These are phyloP conservation scores for Ctenomys sociabilis DNA, from an alignment of 2,113 vertebrate genomes.

Conservation along the genomic window DNA sequence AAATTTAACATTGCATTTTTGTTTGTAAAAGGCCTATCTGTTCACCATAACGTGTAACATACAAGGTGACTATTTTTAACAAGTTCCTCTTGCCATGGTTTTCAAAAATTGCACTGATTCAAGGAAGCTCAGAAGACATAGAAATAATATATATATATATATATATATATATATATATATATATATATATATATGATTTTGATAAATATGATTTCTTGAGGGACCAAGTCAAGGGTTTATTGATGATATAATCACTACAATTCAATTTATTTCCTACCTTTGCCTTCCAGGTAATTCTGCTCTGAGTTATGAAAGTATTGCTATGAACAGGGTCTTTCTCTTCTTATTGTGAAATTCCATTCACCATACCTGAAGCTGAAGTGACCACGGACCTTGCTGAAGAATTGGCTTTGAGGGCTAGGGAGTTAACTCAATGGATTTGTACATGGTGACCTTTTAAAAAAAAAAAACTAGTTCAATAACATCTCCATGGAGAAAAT, in stretches of 20 bases:
- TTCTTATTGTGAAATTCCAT: slow-evolving; percentile 22
- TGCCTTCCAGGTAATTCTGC: slow-evolving; percentile 40
- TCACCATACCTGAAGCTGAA: neutral
- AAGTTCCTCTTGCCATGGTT: neutral
- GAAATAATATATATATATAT: too few species aligned
- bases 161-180: too few species aligned
- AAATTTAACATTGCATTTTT: slow-evolving; percentile 2
- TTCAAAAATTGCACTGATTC: slow-evolving; percentile 30
- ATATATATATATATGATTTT: neutral
- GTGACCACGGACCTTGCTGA: neutral
- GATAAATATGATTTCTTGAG: slow-evolving; percentile 25
- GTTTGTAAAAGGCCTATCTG: slow-evolving; percentile 25
- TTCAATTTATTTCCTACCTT: slow-evolving; percentile 48
- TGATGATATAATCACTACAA: neutral
- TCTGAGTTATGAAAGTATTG: slow-evolving; percentile 27
- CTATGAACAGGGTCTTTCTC: neutral
- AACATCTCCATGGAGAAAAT: neutral
- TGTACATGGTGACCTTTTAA: neutral
- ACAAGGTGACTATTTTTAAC: neutral
- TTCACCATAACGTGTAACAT: neutral
- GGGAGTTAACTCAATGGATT: neutral
- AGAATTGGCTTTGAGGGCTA: neutral
- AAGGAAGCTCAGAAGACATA: neutral
- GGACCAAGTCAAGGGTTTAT: slow-evolving; percentile 10
- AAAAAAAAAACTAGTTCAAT: slow-evolving; percentile 6